phyloP scores from a whole-genome alignment of 2,797 vertebrate genomes.

The Babyrousa celebensis region DNA sequence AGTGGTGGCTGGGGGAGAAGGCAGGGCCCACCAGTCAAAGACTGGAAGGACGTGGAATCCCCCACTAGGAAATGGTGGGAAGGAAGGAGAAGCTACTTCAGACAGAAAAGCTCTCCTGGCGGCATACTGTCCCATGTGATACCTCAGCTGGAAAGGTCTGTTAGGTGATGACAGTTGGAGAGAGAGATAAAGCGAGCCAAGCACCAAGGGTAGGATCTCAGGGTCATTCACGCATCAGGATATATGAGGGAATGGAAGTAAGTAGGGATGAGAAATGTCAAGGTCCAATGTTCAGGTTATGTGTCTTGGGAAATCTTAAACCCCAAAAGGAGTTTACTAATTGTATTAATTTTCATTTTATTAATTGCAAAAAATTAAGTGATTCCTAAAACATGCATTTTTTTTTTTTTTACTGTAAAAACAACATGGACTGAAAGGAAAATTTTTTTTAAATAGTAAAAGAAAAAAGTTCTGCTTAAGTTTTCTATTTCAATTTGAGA shows the following conservation, averaged over 20 bases:
- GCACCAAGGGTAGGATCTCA: background rate
- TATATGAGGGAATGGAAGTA: no score
- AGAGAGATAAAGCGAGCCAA: background rate
- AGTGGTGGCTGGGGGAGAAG: background rate
- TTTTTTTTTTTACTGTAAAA: slow-evolving; percentile 14
- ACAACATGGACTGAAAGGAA: background rate
- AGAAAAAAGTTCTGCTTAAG: background rate
- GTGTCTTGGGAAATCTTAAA: background rate
- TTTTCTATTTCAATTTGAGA: slow-evolving; percentile 46
- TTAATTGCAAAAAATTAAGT: background rate
- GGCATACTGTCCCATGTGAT: no score
- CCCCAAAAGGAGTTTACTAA: background rate
- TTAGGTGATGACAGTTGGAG: background rate
- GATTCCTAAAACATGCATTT: background rate
- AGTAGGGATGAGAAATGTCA: background rate
- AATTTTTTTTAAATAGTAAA: background rate
- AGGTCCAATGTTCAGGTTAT: background rate
- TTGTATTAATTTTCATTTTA: background rate
- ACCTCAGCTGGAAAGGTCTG: background rate
- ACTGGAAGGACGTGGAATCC: background rate
- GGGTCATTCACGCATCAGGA: background rate
- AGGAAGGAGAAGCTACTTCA: background rate
- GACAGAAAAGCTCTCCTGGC: background rate
- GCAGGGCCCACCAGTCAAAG: background rate
- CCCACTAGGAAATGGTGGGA: background rate